A percentile compares a stretch with the other conserved stretches of the same genome.
Evolutionary conservation across 2,113 vertebrate genomes (phyloP).

Genomic region (Zeus faber): DNA sequence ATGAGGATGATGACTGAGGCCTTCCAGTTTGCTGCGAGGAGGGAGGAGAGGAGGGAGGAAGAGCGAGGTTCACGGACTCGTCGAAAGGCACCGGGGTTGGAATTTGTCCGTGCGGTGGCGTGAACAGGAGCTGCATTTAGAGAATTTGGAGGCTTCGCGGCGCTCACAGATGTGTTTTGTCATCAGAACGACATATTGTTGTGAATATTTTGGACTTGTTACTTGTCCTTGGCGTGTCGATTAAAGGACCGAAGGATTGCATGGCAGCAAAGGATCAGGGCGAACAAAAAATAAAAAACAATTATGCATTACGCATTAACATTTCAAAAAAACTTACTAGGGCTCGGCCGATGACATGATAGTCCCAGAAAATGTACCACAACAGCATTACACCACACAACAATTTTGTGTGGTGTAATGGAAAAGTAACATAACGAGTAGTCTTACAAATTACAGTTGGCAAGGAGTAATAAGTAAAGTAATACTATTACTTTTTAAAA

Average conservation of each 20-base stretch:
- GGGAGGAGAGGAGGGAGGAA: conserved; percentile 28
- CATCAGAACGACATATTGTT: background rate
- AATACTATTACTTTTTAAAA: too few species aligned
- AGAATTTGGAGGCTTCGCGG: background rate
- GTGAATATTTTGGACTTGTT: too few species aligned
- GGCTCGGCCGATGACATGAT: too few species aligned
- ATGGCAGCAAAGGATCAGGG: too few species aligned
- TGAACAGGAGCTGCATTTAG: background rate
- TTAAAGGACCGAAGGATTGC: too few species aligned
- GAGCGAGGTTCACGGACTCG: conserved; percentile 54
- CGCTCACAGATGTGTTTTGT: conserved; percentile 12
- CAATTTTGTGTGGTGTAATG: conserved; percentile 11
- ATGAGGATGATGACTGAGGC: conserved; percentile 75
- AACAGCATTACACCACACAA: too few species aligned
- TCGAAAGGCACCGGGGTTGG: background rate
- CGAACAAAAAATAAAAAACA: too few species aligned
- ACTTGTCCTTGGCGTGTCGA: too few species aligned
- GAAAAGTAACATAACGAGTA: background rate
- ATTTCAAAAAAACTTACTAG: too few species aligned
- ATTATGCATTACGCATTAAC: too few species aligned
- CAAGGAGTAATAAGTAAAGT: too few species aligned
- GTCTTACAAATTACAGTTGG: conserved; percentile 4
- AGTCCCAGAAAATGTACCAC: too few species aligned
- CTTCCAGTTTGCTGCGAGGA: conserved; percentile 69
- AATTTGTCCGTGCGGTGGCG: conserved; percentile 21